Evolutionary conservation across 2,797 vertebrate genomes (phyloP).

Genomic region (Anableps anableps): DNA sequence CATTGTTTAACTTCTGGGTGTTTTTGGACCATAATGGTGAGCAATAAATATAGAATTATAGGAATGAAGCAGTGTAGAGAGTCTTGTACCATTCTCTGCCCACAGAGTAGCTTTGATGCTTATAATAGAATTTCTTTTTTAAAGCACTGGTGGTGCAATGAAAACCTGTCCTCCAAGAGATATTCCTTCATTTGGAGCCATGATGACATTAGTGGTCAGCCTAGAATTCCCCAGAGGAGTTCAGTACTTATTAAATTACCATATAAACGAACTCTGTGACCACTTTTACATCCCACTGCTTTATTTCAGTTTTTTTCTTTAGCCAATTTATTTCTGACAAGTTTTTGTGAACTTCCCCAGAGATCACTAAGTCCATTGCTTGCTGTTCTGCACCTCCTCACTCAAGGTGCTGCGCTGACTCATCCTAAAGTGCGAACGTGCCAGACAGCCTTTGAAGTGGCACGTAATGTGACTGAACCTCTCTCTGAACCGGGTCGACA

Average conservation of each 20-base stretch:
- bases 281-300: too few relatives aligned
- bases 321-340: constrained; percentile 8
- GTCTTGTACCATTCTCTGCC: not conserved
- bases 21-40: not conserved
- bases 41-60: not conserved
- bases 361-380: not conserved
- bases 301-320: not conserved
- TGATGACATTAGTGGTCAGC: not conserved
- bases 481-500: constrained; percentile 92
- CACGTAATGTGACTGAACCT: constrained; percentile 88
- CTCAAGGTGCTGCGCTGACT: constrained; percentile 80
- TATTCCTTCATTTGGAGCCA: not conserved
- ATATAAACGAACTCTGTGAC: not conserved
- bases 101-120: not conserved
- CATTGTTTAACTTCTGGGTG: not conserved
- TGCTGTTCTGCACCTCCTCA: constrained; percentile 38
- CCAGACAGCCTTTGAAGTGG: not conserved
- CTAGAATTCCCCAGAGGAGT: not conserved
- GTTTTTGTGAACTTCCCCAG: not conserved
- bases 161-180: not conserved
- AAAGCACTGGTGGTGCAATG: not conserved
- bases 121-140: not conserved
- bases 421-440: constrained; percentile 62
- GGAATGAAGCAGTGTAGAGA: not conserved
- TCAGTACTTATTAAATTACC: not conserved